Base-by-base conservation (phyloP, 2,797 vertebrate species). In the Oryzias dopingdopingensis region DNA sequence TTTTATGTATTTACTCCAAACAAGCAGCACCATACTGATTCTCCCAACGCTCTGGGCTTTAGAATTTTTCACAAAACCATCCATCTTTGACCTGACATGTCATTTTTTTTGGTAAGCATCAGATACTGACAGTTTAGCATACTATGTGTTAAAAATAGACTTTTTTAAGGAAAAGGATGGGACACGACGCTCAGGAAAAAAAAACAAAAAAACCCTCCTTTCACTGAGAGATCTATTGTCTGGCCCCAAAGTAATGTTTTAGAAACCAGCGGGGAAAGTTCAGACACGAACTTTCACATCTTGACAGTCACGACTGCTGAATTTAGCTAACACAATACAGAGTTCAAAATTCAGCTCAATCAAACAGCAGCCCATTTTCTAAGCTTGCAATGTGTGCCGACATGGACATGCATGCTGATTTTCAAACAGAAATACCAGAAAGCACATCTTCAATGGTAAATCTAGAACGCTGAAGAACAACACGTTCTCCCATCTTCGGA, bases 251-350 rank as follows among this genome's bases (percentile, higher is more conserved):
- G 22, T 42, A 22, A 7, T 18, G 42, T 58, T 58, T 58, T 49
- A 23, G 47, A 12, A 49, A 49, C 37, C 22, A 42, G 46, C 4
- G 26, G 56, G 7, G 56, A 47, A 58, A 15, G 22, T n/a, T 58
- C 42, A 42, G 37, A 49, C 37, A 41, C 47, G 0, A 49, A 13
- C 23, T 13, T 42, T 49, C 41, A 49, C 29, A 10, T 17, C n/a
- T 26, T 18, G 40, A 42, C 23, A 58, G 37, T 8, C 23, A 23
- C 2, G 13, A 5, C 13, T 23, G 12, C 17, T 47, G 5, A 22
- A 47, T 13, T 22, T 22, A 47, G 10, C 1, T 4, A 47, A 23
- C 20, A 47, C 18, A 47, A 47, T 14, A 20, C 7, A 47, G 13
- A 47, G 4, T 47, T 47, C 1, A 45, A 23, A 22, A 47, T 12